Conservation (phyloP, 2,888 invertebrate species). For the Oegoconia quadripuncta region DNA sequence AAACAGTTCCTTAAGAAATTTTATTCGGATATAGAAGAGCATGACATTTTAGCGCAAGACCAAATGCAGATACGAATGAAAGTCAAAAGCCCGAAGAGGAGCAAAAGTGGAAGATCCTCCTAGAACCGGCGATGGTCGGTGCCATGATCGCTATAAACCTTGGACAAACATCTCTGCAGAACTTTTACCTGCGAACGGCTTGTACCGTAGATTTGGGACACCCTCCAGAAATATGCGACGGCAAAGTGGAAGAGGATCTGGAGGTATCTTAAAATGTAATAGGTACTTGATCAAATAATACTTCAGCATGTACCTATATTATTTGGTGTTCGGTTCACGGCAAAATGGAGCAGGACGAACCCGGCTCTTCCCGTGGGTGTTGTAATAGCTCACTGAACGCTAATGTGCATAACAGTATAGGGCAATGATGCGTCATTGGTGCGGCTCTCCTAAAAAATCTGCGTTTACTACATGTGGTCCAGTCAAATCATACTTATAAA, state of each 20-base stretch:
- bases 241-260: conserved; percentile 62
- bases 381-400: too few species aligned
- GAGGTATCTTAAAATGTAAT: conserved; percentile 53
- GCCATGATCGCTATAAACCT: conserved; percentile 80
- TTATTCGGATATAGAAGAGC: too few species aligned
- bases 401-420: too few species aligned
- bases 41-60: not conserved
- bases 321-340: too few species aligned
- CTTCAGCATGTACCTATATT: too few species aligned
- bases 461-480: too few species aligned
- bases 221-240: conserved; percentile 79
- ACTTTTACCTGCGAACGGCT: conserved; percentile 86
- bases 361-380: too few species aligned
- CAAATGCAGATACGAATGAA: conserved; percentile 17
- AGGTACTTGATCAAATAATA: not conserved
- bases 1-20: too few species aligned
- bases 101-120: conserved; percentile 63
- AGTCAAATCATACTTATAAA: too few species aligned
- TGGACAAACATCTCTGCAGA: conserved; percentile 85
- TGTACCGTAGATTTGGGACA: conserved; percentile 84
- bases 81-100: conserved; percentile 25
- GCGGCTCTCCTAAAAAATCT: too few species aligned
- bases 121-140: conserved; percentile 85
- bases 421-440: too few species aligned
- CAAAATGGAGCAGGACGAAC: too few species aligned